Evolutionary conservation across 2,113 vertebrate species (phyloP), one percentile per base, ranked within the genome.

Genomic region (Ceyx cyanopectus): DNA sequence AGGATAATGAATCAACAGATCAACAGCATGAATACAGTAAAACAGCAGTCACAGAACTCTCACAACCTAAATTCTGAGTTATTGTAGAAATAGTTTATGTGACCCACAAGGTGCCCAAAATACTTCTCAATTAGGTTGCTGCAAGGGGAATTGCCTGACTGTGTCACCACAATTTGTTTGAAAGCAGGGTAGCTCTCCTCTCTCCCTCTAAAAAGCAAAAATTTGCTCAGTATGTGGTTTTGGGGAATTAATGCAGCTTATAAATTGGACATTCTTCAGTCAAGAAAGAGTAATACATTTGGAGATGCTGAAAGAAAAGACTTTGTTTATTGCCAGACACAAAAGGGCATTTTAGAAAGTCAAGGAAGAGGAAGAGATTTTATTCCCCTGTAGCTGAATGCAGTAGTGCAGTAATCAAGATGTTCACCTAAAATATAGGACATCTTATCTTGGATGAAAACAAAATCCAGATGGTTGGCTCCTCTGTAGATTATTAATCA

Each of bases 251-350:
- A 83, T 45, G 7, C 12, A 81, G 37, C 83, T 88, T 83, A 40
- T 43, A 92, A 85, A 90, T 34, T 90, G 60, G 82, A 77, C 37
- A 90, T 91, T 66, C 23, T 77, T 95, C 56, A 83, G 87, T 83
- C 26, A 85, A 90, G 69, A 75, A 85, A 75, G 12, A 85, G 48
- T 23, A 70, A 90, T 90, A 94, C 85, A 94, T 90, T 88, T 89
- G 68, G 24, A 90, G 48, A 78, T 60, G 68, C 6, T 81, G 87
- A 91, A 95, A 90, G 53, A 43, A 81, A 93, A 50, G 67, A 29
- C 29, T 74, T 81, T 66, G 16, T 73, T 89, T 85, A 80, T 19
- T 46, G 29, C 22, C 70, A 87, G 68, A 67, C 30, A 83, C 18
- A 40, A 87, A 85, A 94, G 12, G 18, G 16, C 27, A 67, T 53